Evolutionary conservation across 2,113 vertebrate genomes (phyloP).

Genomic region (Elgaria multicarinata): DNA sequence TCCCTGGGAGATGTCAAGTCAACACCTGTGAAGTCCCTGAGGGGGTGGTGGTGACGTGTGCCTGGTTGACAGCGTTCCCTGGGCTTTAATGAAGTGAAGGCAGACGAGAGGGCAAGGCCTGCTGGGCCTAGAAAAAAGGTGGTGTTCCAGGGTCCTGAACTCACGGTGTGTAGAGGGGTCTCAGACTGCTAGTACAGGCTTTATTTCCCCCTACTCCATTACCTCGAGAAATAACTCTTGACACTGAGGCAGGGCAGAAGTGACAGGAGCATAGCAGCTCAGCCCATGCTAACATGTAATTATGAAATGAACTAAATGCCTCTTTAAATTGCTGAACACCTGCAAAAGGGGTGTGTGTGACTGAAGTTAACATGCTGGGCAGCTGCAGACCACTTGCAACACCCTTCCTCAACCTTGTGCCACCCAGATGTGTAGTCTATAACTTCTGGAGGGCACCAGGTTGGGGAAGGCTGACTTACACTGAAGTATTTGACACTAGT

Average conservation of each 20-base stretch:
- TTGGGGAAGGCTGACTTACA: background rate
- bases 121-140: background rate
- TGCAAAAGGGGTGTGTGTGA: too few species aligned
- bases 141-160: background rate
- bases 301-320: background rate
- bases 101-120: background rate
- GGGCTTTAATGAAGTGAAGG: constrained; percentile 4
- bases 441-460: too few species aligned
- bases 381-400: background rate
- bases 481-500: background rate
- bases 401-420: too few species aligned
- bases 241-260: background rate
- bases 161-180: background rate
- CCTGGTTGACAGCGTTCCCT: constrained; percentile 12
- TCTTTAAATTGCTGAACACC: background rate
- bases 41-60: background rate
- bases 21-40: constrained; percentile 15
- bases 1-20: constrained; percentile 10
- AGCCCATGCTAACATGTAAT: background rate
- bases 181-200: background rate
- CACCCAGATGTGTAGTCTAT: too few species aligned
- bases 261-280: background rate
- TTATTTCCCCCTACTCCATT: background rate
- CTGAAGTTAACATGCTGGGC: background rate
- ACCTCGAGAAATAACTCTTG: background rate